A percentile compares a stretch with the other conserved stretches of the same genome.
Evolutionary conservation across 1,140 invertebrate genomes (phyloP).

Genomic region (Anoplophora glabripennis): DNA sequence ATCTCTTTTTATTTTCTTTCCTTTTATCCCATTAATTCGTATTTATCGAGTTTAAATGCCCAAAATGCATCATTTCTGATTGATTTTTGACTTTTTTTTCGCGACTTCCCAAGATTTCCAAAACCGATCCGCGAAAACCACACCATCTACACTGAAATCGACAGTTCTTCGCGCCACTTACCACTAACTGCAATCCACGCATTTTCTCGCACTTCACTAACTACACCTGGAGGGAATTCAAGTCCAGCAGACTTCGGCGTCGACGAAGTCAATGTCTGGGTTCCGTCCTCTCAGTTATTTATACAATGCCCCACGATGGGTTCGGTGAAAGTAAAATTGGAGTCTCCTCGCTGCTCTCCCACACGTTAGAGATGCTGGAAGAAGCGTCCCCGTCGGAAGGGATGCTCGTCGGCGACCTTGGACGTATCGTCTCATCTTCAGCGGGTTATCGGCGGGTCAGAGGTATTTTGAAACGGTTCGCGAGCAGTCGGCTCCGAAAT

Average conservation of each 20-base stretch:
- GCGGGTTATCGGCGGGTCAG: background rate
- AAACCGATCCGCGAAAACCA: no score
- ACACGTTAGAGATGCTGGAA: conserved; percentile 16
- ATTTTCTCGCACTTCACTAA: conserved; percentile 2
- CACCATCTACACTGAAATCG: no score
- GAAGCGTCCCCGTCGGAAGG: conserved; percentile 1
- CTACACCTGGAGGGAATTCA: no score
- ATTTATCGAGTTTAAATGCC: no score
- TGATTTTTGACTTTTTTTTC: no score
- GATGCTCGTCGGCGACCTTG: conserved; percentile 13
- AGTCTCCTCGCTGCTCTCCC: conserved; percentile 15
- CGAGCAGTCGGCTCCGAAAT: background rate
- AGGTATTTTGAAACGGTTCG: background rate
- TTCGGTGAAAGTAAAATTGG: conserved; percentile 31
- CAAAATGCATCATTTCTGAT: no score
- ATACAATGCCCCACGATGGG: conserved; percentile 23
- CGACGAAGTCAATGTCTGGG: conserved; percentile 18
- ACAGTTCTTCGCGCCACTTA: background rate
- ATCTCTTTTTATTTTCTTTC: no score
- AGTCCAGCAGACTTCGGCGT: conserved; percentile 18
- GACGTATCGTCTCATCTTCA: background rate
- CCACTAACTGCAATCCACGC: conserved; percentile 13
- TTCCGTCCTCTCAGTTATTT: conserved; percentile 25
- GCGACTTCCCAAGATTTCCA: no score
- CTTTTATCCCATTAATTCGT: no score